Conservation (phyloP, 1,140 invertebrate genomes). For the Cotesia typhae region DNA sequence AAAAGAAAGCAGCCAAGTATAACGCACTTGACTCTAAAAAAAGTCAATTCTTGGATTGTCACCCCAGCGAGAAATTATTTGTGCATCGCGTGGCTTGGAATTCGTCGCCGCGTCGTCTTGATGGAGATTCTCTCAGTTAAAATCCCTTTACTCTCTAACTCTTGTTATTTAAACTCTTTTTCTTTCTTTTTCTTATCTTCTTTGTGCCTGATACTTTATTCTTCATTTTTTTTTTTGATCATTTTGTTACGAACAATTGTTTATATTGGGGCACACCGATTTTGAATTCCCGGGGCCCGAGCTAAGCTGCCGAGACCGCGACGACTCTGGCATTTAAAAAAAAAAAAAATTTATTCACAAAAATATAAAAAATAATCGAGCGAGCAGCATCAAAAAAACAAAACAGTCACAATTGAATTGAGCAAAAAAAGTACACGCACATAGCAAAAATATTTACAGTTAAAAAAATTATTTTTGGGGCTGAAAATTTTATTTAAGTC, state of each 20-base stretch:
- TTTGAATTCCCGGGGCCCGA: slow-evolving; percentile 3
- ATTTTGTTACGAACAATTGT: slow-evolving; percentile 1
- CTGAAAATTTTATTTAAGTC: too few species aligned
- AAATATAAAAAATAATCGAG: neutral
- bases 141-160: too few species aligned
- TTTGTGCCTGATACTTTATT: neutral
- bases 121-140: slow-evolving; percentile 12
- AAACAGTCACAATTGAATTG: too few species aligned
- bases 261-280: slow-evolving; percentile 2
- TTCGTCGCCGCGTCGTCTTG: slow-evolving; percentile 19
- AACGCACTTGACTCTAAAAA: neutral
- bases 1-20: too few species aligned
- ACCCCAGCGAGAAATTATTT: slow-evolving; percentile 19
- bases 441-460: too few species aligned
- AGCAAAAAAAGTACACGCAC: too few species aligned
- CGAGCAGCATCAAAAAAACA: neutral
- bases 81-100: slow-evolving; percentile 8
- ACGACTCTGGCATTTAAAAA: neutral
- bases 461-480: too few species aligned
- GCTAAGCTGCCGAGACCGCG: neutral
- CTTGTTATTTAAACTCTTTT: too few species aligned
- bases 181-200: neutral
- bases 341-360: neutral
- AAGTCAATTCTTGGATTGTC: neutral
- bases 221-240: neutral